phyloP scores from a whole-genome alignment of 2,888 invertebrate species.

The Brachylomia viminalis region DNA sequence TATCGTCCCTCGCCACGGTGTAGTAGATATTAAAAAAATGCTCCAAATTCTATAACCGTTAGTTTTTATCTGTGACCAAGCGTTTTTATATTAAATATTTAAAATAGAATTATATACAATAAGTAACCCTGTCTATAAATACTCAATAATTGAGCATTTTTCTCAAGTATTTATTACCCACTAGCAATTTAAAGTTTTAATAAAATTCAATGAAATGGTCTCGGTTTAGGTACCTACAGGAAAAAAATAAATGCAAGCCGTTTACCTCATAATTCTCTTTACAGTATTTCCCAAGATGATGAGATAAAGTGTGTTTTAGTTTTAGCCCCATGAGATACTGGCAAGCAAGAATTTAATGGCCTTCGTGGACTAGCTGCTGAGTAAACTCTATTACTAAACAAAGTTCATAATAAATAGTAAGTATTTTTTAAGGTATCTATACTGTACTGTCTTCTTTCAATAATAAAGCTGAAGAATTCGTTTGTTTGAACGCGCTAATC shows the following conservation, averaged over 20 bases:
- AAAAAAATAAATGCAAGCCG: slow-evolving; percentile 4
- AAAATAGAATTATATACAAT: slow-evolving; percentile 24
- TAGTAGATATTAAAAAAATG: slow-evolving; percentile 70
- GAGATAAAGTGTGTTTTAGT: not conserved
- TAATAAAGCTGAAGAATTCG: too few relatives aligned
- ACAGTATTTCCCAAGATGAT: slow-evolving; percentile 17
- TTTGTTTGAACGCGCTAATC: too few relatives aligned
- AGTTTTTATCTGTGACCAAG: slow-evolving; percentile 28
- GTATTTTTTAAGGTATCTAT: not conserved
- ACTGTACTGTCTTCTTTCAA: too few relatives aligned
- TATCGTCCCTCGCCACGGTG: slow-evolving; percentile 78
- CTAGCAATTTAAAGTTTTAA: not conserved
- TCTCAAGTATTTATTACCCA: not conserved
- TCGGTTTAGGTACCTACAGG: slow-evolving; percentile 1
- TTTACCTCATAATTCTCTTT: slow-evolving; percentile 26
- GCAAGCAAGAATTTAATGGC: not conserved
- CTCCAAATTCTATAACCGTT: slow-evolving; percentile 40
- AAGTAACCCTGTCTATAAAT: slow-evolving; percentile 45
- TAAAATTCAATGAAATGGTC: not conserved
- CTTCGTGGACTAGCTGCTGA: not conserved
- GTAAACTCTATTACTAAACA: too few relatives aligned
- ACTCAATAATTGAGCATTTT: slow-evolving; percentile 10
- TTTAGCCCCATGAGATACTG: not conserved
- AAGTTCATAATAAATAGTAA: not conserved
- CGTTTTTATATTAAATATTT: slow-evolving; percentile 42